A percentile compares a stretch with the other conserved stretches of the same genome.
These are phyloP conservation scores for Peribatodes rhomboidaria DNA, from an alignment of 2,888 invertebrate genomes.

Conservation along the genomic window DNA sequence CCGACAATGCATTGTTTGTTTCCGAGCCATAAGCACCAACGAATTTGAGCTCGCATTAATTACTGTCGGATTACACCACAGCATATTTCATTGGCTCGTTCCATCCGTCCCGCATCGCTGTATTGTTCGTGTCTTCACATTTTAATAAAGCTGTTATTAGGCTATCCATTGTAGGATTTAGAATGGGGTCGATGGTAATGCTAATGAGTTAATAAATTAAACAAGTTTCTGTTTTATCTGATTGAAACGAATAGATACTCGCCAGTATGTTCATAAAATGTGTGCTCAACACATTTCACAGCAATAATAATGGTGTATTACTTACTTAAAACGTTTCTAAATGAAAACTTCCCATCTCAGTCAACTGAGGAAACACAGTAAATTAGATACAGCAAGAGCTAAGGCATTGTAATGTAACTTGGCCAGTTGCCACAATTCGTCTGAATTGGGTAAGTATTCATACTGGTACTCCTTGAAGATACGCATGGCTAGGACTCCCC, in stretches of 20 bases:
- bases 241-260: conserved; percentile 3
- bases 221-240: conserved; percentile 27
- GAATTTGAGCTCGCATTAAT: conserved; percentile 62
- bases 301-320: conserved; percentile 1
- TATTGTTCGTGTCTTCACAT: conserved; percentile 25
- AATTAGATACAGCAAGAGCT: conserved; percentile 16
- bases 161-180: conserved; percentile 20
- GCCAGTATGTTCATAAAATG: conserved; percentile 15
- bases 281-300: neutral
- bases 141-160: conserved; percentile 37
- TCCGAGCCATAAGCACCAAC: conserved; percentile 59
- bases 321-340: conserved; percentile 9
- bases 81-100: conserved; percentile 57
- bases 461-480: conserved; percentile 24
- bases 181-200: conserved; percentile 13
- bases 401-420: conserved; percentile 20
- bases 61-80: conserved; percentile 59
- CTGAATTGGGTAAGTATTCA: neutral
- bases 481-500: conserved; percentile 42
- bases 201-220: conserved; percentile 34
- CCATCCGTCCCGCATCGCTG: conserved; percentile 34
- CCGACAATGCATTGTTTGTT: conserved; percentile 70
- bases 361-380: conserved; percentile 33
- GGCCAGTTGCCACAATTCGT: neutral
- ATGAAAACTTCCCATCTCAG: conserved; percentile 31